A percentile compares a stretch with the other conserved stretches of the same genome.
Evolutionary conservation across 2,797 vertebrate genomes (phyloP).

Genomic region (Champsocephalus gunnari): DNA sequence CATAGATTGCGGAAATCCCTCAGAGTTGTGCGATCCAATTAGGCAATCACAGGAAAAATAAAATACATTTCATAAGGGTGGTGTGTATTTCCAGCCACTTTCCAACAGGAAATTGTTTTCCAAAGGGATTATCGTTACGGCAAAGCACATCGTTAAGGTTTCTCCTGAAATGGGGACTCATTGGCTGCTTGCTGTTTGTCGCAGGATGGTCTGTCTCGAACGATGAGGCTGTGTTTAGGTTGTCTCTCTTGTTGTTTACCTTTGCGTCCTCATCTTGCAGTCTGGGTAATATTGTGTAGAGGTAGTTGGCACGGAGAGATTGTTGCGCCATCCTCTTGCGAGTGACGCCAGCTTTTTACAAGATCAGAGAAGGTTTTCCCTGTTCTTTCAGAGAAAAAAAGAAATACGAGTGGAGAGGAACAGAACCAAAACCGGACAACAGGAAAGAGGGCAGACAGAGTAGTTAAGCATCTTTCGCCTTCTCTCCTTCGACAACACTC

Average conservation of each 20-base stretch:
- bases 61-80: constrained; percentile 21
- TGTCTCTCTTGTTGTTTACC: constrained; percentile 43
- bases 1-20: constrained; percentile 32
- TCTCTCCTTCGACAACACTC: constrained; percentile 14
- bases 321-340: constrained; percentile 43
- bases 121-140: constrained; percentile 19
- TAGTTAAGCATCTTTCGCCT: constrained; percentile 26
- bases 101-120: background rate
- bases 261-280: constrained; percentile 38
- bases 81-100: constrained; percentile 34
- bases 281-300: constrained; percentile 7
- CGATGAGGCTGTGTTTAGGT: constrained; percentile 52
- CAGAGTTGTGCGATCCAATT: constrained; percentile 11
- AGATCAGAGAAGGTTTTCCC: constrained; percentile 43
- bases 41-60: constrained; percentile 18
- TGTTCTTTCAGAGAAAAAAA: constrained; percentile 23
- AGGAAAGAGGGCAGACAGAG: constrained; percentile 61
- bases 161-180: background rate
- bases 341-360: constrained; percentile 41
- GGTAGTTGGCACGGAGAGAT: constrained; percentile 27
- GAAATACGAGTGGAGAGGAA: constrained; percentile 41
- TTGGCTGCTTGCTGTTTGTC: constrained; percentile 12
- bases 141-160: constrained; percentile 26
- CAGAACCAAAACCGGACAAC: constrained; percentile 47
- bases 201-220: constrained; percentile 21